Evolutionary conservation across 1,140 invertebrate species (phyloP).

Genomic region (Drosophila azteca): DNA sequence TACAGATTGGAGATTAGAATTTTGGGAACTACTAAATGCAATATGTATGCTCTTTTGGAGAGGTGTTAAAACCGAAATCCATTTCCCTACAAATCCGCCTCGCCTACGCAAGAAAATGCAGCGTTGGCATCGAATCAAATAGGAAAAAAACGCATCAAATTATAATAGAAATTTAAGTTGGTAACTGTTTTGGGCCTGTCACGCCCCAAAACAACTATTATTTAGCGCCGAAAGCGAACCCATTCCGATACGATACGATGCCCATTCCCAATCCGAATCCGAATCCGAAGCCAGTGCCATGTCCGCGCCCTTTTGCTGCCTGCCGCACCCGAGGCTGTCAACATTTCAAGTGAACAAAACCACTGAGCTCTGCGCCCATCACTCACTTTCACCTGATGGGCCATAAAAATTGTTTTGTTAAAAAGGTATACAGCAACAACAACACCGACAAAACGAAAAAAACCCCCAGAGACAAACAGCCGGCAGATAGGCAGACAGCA

Average conservation of each 20-base stretch:
- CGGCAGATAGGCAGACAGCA: slow-evolving; percentile 10
- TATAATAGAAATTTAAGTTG: slow-evolving; percentile 38
- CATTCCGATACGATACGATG: slow-evolving; percentile 31
- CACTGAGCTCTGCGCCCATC: slow-evolving; percentile 48
- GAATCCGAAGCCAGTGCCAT: neutral
- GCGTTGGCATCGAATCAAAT: slow-evolving; percentile 19
- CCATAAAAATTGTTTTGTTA: slow-evolving; percentile 67
- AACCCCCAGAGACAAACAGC: neutral
- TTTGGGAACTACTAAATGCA: no score
- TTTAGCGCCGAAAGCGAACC: slow-evolving; percentile 67
- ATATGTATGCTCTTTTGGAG: slow-evolving; percentile 4
- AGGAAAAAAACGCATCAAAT: slow-evolving; percentile 4
- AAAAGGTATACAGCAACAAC: slow-evolving; percentile 22
- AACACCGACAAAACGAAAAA: neutral
- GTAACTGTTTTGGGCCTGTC: slow-evolving; percentile 47
- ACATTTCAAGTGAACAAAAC: slow-evolving; percentile 50
- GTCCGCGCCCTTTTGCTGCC: slow-evolving; percentile 67
- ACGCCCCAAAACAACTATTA: slow-evolving; percentile 56
- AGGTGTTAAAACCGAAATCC: slow-evolving; percentile 3
- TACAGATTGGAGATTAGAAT: neutral
- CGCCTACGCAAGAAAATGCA: slow-evolving; percentile 51
- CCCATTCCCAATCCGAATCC: slow-evolving; percentile 11
- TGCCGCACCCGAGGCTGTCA: slow-evolving; percentile 73
- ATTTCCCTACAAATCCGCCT: slow-evolving; percentile 9
- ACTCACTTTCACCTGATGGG: slow-evolving; percentile 76